Base-by-base conservation (phyloP, 2,888 invertebrate species). In the Ephialtes manifestator region DNA sequence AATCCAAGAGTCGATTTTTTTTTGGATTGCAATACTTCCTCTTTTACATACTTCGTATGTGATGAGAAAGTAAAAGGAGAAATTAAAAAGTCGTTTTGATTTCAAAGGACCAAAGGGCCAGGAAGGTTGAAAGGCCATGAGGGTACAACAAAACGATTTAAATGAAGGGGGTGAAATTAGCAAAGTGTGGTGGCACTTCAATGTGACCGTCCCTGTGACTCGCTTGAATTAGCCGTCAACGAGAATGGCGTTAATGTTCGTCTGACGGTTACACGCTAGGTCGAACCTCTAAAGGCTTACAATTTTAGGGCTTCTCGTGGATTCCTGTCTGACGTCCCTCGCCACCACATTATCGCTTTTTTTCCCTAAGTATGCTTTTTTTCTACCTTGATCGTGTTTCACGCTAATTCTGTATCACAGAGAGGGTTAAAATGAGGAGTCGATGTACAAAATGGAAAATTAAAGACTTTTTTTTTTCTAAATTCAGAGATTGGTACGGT, bases 241-340 rank as follows among this genome's bases (percentile, higher is more conserved):
- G 51, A 74, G 58, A 74, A 58, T 13, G 20, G 48, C 60, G 18
- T 58, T 60, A 65, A 46, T 28, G 48, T 68, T 46, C 75, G 43
- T 65, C 43, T 28, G 39, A 28, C 35, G 63, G 63, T 75, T 75
- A 75, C 65, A 75, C 75, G 74, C 39, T 63, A 75, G 48, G 75
- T 65, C 75, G 48, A 75, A 51, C 24, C 51, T 31, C 63, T 15
- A 75, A 63, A 65, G 75, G 48, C 15, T 75, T 65, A 51, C 65
- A 35, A 74, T 65, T 65, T 46, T 75, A 75, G 35, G 63, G 63
- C 75, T 65, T 75, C 63, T 15, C 65, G 48, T 39, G 51, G 65
- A 65, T 31, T 75, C 48, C 46, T 28, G 5, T 24, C 1, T n/a
- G 13, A 15, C 48, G 48, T 28, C 46, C 18, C 68, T 46, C 28